phyloP scores from a whole-genome alignment of 2,888 invertebrate genomes.

The Prosopocoilus inquinatus region DNA sequence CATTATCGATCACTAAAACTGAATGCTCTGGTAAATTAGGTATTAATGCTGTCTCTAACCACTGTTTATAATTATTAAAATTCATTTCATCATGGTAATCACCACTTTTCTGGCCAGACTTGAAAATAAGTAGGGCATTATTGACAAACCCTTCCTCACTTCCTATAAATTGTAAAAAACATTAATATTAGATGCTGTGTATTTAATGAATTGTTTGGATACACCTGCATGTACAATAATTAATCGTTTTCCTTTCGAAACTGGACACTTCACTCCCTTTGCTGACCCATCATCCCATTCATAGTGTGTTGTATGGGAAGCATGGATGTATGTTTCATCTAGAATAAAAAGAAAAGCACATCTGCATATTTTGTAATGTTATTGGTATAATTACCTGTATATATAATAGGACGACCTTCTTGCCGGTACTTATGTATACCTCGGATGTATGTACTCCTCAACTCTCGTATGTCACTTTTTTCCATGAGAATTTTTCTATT shows the following conservation, averaged over 20 bases:
- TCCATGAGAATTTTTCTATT: constrained; percentile 4
- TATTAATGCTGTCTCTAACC: not conserved
- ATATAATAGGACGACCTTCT: constrained; percentile 7
- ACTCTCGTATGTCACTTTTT: not conserved
- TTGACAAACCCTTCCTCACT: constrained; percentile 1
- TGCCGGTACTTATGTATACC: too few species aligned
- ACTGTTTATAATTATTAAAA: not conserved
- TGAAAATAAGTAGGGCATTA: constrained; percentile 2
- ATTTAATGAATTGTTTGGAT: too few species aligned
- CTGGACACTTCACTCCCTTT: constrained; percentile 1
- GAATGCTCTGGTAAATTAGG: not conserved
- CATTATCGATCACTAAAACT: not conserved
- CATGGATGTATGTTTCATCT: constrained; percentile 5
- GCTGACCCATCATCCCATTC: not conserved
- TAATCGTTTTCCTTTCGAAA: constrained; percentile 6
- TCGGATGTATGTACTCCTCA: not conserved
- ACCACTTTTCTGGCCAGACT: too few species aligned
- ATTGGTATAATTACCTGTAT: too few species aligned
- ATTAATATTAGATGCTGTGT: too few species aligned
- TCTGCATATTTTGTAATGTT: constrained; percentile 5
- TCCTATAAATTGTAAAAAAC: not conserved
- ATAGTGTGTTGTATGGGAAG: constrained; percentile 5
- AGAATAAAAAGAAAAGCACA: too few species aligned
- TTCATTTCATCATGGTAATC: not conserved
- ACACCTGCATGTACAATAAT: constrained; percentile 6